phyloP scores from a whole-genome alignment of 2,113 vertebrate species.

The Ciconia stormi region DNA sequence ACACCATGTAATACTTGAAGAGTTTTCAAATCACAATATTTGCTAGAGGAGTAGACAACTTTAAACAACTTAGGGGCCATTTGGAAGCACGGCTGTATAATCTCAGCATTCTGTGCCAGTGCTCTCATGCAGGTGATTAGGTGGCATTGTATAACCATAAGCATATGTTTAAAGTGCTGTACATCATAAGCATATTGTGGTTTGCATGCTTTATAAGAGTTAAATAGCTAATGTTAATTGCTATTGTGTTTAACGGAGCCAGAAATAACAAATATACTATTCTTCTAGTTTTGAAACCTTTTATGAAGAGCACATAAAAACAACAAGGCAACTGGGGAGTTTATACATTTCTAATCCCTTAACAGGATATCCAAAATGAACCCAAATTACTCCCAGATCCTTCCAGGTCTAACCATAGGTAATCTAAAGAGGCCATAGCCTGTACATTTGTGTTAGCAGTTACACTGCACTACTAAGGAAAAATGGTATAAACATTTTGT shows the following conservation, averaged over 20 bases:
- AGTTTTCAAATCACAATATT: conserved; percentile 49
- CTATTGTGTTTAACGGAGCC: conserved; percentile 64
- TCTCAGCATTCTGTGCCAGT: conserved; percentile 29
- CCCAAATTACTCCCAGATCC: conserved; percentile 59
- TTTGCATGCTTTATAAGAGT: conserved; percentile 59
- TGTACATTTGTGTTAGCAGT: conserved; percentile 10
- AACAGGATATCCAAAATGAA: conserved; percentile 58
- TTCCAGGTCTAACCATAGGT: conserved; percentile 31
- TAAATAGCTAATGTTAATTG: conserved; percentile 71
- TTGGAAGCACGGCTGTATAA: conserved; percentile 30
- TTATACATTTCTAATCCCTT: conserved; percentile 48
- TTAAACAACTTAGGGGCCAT: conserved; percentile 24
- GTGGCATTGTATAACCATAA: conserved; percentile 35
- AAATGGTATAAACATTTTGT: neutral
- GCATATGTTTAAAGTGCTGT: conserved; percentile 45
- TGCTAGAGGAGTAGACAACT: conserved; percentile 16
- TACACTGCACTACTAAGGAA: neutral
- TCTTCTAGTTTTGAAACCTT: conserved; percentile 62
- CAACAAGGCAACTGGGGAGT: conserved; percentile 55
- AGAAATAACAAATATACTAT: conserved; percentile 68
- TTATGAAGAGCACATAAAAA: conserved; percentile 66
- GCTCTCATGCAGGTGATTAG: conserved; percentile 68
- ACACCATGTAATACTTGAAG: neutral
- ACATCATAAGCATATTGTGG: conserved; percentile 43
- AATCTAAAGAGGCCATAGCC: neutral